Base-by-base conservation (phyloP, 1,140 invertebrate species). In the Myzus persicae region DNA sequence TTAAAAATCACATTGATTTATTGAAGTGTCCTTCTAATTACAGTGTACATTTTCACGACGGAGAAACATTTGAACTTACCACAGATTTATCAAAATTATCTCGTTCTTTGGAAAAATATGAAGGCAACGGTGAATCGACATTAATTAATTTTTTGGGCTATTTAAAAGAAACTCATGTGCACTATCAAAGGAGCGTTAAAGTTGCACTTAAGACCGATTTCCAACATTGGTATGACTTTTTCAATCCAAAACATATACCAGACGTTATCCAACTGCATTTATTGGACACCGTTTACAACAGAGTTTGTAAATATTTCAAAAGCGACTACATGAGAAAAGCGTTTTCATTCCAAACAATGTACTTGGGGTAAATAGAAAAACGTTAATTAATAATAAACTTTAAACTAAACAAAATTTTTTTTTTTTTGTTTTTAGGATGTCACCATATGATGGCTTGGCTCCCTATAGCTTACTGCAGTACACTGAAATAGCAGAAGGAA, bases 281-380 rank as follows among this genome's bases (percentile, higher is more conserved):
- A 8, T 54, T 85, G 14, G 81, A 93, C 26, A 93, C 91, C 3
- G 91, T 93, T 84, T 93, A 93, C 81, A 85, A 85, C 26, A 84
- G 91, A 93, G 81, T 40, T 38, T 93, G 91, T 93, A 93, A 85
- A n/a, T 93, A 93, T 93, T 93, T 93, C 46, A 93, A 93, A 7
- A 93, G 91, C 46, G 91, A 93, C 22, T 54, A 93, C 46, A 93
- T 93, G 91, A 84, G 91, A 93, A 85, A n/a, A 31, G 91, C 91
- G 18, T 93, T 93, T 38, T 54, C 91, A 36, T 93, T 93, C 26
- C 91, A 93, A 8, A 93, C 91, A 31, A 93, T 93, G 91, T 93
- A 93, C 81, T 54, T 93, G 2, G 91, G 91, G 91, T 93, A 84
- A 54, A 82, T 91, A 76, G 22, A 67, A 38, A 87, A 42, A 40